phyloP scores from a whole-genome alignment of 2,888 invertebrate genomes.

The Ormyrus nitidulus region DNA sequence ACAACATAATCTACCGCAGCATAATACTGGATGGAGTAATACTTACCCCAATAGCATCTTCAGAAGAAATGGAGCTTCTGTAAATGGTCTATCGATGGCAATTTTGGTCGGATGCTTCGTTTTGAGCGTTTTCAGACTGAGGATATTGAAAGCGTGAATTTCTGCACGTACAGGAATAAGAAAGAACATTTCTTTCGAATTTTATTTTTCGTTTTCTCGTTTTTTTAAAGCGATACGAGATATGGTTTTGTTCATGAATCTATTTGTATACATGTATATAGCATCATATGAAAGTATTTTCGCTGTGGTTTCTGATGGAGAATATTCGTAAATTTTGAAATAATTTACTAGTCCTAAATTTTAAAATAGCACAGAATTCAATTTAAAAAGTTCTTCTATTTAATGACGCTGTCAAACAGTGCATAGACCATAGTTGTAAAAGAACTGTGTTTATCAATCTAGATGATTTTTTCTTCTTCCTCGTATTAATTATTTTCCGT shows the following conservation, averaged over 20 bases:
- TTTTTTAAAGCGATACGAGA: not conserved
- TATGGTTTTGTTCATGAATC: no score
- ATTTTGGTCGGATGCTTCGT: conserved; percentile 13
- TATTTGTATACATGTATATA: no score
- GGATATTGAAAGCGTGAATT: conserved; percentile 22
- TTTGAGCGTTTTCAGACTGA: not conserved
- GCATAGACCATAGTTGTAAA: not conserved
- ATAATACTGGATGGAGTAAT: conserved; percentile 44
- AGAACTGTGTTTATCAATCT: not conserved
- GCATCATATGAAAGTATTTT: not conserved
- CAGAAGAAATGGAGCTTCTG: conserved; percentile 26
- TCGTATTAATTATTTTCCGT: not conserved
- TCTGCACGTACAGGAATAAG: not conserved
- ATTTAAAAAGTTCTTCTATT: no score
- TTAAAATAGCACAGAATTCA: no score
- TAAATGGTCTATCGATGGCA: not conserved
- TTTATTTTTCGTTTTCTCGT: not conserved
- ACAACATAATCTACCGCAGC: conserved; percentile 45
- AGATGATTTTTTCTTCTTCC: not conserved
- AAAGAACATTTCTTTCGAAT: not conserved
- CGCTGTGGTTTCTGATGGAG: no score
- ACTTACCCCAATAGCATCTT: conserved; percentile 22
- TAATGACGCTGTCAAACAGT: no score
- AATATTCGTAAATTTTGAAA: no score
- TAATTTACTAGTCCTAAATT: no score